Evolutionary conservation across 2,888 invertebrate species (phyloP), one percentile per base, ranked within the genome.

Genomic region (Andrena praecox): DNA sequence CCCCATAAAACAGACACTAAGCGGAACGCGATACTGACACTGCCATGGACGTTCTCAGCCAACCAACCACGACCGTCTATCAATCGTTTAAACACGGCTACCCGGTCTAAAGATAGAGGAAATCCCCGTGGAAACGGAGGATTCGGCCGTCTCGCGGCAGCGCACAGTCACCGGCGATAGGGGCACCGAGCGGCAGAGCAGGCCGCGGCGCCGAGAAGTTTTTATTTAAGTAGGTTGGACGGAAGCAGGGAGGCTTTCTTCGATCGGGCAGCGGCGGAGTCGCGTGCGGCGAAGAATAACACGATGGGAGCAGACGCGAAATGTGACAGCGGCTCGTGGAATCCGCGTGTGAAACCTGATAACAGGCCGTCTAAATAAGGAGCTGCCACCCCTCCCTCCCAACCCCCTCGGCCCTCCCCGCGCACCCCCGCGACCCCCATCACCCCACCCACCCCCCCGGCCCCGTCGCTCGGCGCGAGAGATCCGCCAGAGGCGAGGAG

Each of bases 291-390:
- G 67, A 56, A 48, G 42, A 60, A 60, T 24, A 62, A 68, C 35
- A 54, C 35, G 48, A 20, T 31, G 48, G 33, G 52, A 48, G 29
- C 62, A 50, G 64, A 82, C 20, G 74, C 62, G 56, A 63, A 74
- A 78, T 85, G 85, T 85, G 82, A 85, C 85, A 86, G 79, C 80
- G 85, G 79, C 86, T 87, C 72, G 82, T 77, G 85, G 86, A 89
- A 85, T 87, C 86, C 89, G 91, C 91, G 90, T 92, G 93, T 93
- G 93, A 93, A 93, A 93, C 93, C 91, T 93, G 93, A 93, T 93
- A 93, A 93, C 92, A 93, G 93, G 92, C 91, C 90, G 90, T 90
- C 93, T 93, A 93, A 93, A 93, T 93, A 93, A 93, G 93, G 93
- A 93, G 93, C 80, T 87, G 79, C 79, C 24, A 82, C 89, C 87